These are phyloP conservation scores for Engraulis encrasicolus DNA, from an alignment of 2,113 vertebrate species.

Conservation along the genomic window DNA sequence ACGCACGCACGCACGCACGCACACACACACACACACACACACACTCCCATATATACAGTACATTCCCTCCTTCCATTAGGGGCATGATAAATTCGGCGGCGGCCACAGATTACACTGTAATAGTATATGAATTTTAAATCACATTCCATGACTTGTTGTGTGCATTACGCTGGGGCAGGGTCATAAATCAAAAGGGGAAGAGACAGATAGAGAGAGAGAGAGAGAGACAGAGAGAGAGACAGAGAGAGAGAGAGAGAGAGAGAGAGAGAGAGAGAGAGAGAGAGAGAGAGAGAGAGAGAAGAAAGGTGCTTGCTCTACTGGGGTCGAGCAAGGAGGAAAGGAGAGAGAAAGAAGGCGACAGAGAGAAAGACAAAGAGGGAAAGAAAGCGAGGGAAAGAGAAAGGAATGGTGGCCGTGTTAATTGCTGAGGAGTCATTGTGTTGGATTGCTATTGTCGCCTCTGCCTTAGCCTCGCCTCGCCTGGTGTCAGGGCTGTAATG, in stretches of 20 bases:
- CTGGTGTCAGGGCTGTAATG: too few relatives aligned
- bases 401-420: neutral
- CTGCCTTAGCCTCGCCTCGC: too few relatives aligned
- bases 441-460: constrained; percentile 17
- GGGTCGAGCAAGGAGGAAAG: neutral
- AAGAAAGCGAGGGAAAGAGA: too few relatives aligned
- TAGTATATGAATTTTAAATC: constrained; percentile 39
- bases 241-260: too few relatives aligned
- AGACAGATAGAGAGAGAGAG: too few relatives aligned
- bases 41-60: neutral
- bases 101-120: constrained; percentile 36
- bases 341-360: too few relatives aligned
- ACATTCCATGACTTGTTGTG: constrained; percentile 39
- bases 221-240: too few relatives aligned
- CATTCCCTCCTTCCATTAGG: neutral
- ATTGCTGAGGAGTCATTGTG: constrained; percentile 37
- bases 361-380: neutral
- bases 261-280: too few relatives aligned
- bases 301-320: constrained; percentile 14
- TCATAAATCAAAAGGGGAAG: constrained; percentile 45
- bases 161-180: constrained; percentile 19
- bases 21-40: neutral
- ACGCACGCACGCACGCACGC: neutral
- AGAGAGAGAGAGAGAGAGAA: too few relatives aligned
- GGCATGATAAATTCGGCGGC: constrained; percentile 32